Evolutionary conservation across 2,888 invertebrate species (phyloP).

Genomic region (Lutraria lutraria): DNA sequence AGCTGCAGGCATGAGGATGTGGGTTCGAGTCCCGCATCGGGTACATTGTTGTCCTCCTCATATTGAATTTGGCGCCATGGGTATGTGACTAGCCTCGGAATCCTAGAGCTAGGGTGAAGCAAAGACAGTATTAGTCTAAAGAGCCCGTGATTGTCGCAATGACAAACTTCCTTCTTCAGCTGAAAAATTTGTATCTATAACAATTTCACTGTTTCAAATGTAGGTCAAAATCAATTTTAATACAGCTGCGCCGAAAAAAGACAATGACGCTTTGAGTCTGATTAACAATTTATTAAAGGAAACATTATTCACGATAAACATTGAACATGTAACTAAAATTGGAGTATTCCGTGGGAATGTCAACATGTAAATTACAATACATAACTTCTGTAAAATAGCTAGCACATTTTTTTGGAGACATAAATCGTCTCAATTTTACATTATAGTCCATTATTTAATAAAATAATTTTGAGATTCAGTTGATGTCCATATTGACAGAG

Average conservation of each 20-base stretch:
- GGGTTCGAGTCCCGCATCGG: too few species aligned
- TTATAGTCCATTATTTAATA: background rate
- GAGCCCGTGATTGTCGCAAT: too few species aligned
- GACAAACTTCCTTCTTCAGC: too few species aligned
- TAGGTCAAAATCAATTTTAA: too few species aligned
- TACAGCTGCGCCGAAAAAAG: background rate
- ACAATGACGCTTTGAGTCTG: background rate
- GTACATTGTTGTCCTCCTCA: too few species aligned
- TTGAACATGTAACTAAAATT: background rate
- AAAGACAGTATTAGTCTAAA: too few species aligned
- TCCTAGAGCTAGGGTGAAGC: too few species aligned
- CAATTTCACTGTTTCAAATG: too few species aligned
- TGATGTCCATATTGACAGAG: background rate
- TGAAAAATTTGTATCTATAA: too few species aligned
- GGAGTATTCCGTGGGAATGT: background rate
- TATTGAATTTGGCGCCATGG: too few species aligned
- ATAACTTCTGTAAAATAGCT: background rate
- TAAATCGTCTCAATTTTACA: background rate
- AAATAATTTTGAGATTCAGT: background rate
- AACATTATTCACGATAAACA: background rate
- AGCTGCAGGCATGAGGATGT: too few species aligned
- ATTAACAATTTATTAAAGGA: conserved; percentile 10
- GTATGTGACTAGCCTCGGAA: too few species aligned
- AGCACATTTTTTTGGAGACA: background rate
- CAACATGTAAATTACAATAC: background rate